Base-by-base conservation (phyloP, 2,888 invertebrate genomes). In the Caenorhabditis japonica region DNA sequence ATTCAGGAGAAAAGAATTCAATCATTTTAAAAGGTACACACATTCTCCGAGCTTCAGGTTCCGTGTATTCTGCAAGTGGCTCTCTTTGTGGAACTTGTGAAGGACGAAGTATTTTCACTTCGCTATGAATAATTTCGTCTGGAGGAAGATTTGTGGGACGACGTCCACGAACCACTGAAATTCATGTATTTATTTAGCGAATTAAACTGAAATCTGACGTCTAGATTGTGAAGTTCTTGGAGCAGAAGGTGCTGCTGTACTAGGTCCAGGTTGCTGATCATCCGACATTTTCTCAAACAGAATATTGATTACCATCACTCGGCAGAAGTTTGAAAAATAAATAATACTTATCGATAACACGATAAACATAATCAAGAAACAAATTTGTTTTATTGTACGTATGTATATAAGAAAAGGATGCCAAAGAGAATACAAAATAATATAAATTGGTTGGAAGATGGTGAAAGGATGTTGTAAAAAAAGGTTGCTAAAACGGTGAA, bases 1-100 rank as follows among this genome's bases (percentile, higher is more conserved):
- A 43, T n/a, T n/a, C n/a, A 3, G 19, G 21, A 17, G 4, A 19
- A 10, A 3, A 12, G 21, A 4, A 5, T 44, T 44, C 12, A 8
- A 8, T n/a, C 15, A 56, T 43, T 17, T 23, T 17, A 2, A 23
- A 15, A 4, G n/a, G 25, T n/a, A 41, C 33, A 25, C 13, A 62
- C 61, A 53, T 62, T 34, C 15, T 51, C n/a, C 43, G 34, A 5
- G 8, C 21, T n/a, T 23, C n/a, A 3, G 47, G 47, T 17, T 55
- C 47, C 4, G 33, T 34, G 15, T 64, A 64, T 13, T 64, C 64
- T 0, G 64, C 53, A 39, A 64, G 55, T 19, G 64, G 64, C 36
- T 33, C 49, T 21, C 64, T 21, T 47, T 56, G 23, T 21, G 64
- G 64, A 10, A 64, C 56, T 23, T 64, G 55, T 4, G 64, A 64